Evolutionary conservation across 2,888 invertebrate genomes (phyloP).

Genomic region (Aromia moschata): DNA sequence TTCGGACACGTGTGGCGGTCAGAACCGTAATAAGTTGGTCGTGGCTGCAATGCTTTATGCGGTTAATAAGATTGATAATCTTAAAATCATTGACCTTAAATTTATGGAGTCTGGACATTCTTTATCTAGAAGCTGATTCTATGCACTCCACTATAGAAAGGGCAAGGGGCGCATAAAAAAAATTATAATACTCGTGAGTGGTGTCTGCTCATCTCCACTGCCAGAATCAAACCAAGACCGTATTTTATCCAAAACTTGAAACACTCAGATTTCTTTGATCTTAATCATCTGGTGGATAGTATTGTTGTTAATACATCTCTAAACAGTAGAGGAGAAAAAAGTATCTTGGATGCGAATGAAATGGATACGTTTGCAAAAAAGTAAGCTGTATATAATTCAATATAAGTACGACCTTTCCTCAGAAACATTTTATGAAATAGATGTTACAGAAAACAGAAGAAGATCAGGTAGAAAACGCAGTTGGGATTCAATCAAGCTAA

Average conservation of each 20-base stretch:
- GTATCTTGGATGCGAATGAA: slow-evolving; percentile 23
- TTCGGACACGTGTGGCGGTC: slow-evolving; percentile 23
- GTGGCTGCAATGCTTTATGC: slow-evolving; percentile 35
- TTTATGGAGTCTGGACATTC: not conserved
- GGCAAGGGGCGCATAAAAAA: slow-evolving; percentile 1
- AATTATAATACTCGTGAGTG: not conserved
- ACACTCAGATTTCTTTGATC: not conserved
- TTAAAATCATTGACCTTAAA: slow-evolving; percentile 11
- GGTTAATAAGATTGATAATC: slow-evolving; percentile 32
- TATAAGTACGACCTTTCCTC: too few species aligned
- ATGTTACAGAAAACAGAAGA: not conserved
- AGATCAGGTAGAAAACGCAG: not conserved
- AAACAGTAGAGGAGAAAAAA: slow-evolving; percentile 15
- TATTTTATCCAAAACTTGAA: not conserved
- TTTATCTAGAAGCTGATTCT: not conserved
- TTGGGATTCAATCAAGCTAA: slow-evolving; percentile 14
- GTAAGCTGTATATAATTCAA: too few species aligned
- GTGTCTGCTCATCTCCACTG: not conserved
- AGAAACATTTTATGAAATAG: too few species aligned
- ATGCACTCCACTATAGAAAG: slow-evolving; percentile 4
- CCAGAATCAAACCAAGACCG: not conserved
- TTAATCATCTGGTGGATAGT: not conserved
- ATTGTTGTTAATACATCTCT: slow-evolving; percentile 8
- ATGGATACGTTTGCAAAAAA: slow-evolving; percentile 3
- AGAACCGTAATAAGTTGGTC: slow-evolving; percentile 28